Conservation (phyloP, 2,888 invertebrate genomes). For the Morpho helenor region DNA sequence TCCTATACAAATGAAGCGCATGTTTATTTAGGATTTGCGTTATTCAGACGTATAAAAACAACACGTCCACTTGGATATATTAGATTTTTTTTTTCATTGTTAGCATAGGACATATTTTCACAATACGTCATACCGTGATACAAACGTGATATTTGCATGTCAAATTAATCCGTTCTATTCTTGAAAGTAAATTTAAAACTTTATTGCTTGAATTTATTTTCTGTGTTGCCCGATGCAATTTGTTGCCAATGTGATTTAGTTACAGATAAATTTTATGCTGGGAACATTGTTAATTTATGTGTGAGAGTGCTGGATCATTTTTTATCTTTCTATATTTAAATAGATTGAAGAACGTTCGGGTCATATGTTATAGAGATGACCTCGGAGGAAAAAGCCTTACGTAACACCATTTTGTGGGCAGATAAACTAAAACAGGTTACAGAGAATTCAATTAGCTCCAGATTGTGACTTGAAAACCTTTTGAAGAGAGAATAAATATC, state of each 20-base stretch:
- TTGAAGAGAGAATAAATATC: too few relatives aligned
- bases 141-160: not conserved
- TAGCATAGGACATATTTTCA: conserved; percentile 10
- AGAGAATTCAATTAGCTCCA: too few relatives aligned
- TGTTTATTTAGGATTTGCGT: conserved; percentile 27
- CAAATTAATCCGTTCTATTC: not conserved
- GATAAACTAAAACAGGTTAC: too few relatives aligned
- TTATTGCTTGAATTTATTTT: not conserved
- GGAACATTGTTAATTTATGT: too few relatives aligned
- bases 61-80: conserved; percentile 24
- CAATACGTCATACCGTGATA: conserved; percentile 1
- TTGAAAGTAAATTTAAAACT: not conserved
- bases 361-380: too few relatives aligned
- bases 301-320: too few relatives aligned
- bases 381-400: too few relatives aligned
- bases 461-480: too few relatives aligned
- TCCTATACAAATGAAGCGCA: conserved; percentile 4
- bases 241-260: not conserved
- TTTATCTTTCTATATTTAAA: too few relatives aligned
- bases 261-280: too few relatives aligned
- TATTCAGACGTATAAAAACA: conserved; percentile 23
- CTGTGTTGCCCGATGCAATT: not conserved
- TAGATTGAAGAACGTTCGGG: too few relatives aligned
- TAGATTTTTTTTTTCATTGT: conserved; percentile 17
- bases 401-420: too few relatives aligned